phyloP scores from a whole-genome alignment of 2,797 vertebrate species.

The Furcifer pardalis region DNA sequence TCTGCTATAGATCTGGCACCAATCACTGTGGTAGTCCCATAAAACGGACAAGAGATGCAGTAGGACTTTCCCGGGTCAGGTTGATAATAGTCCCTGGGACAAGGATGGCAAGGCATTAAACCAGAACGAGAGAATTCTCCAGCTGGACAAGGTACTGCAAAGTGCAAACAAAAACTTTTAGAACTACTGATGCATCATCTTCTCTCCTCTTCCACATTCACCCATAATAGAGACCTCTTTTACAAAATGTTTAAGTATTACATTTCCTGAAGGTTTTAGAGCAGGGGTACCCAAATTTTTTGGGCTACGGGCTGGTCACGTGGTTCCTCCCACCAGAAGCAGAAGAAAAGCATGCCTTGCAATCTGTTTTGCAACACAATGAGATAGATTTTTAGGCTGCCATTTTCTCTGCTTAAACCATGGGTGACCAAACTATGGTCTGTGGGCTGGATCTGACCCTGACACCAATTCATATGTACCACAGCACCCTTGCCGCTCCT shows the following conservation, averaged over 20 bases:
- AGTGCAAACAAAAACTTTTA: slow-evolving; percentile 31
- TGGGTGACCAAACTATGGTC: no score
- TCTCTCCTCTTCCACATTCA: neutral
- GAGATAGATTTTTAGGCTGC: no score
- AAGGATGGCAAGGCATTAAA: slow-evolving; percentile 91
- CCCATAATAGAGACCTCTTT: neutral
- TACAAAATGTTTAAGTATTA: neutral
- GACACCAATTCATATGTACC: no score
- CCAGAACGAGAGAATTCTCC: slow-evolving; percentile 96
- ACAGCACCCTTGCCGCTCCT: no score
- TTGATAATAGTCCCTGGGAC: slow-evolving; percentile 96
- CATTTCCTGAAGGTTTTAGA: no score
- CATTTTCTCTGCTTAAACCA: no score
- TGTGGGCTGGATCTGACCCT: no score
- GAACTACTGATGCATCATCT: neutral
- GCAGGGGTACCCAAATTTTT: no score
- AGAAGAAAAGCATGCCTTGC: no score
- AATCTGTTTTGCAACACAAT: no score
- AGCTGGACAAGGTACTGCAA: slow-evolving; percentile 87
- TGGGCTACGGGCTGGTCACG: no score
- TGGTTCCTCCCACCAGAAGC: no score
- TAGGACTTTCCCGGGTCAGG: slow-evolving; percentile 92
- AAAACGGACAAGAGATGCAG: slow-evolving; percentile 95
- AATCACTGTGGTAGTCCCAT: slow-evolving; percentile 89
- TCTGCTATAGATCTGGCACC: slow-evolving; percentile 92